Percentiles rank a stretch among this genome's conserved stretches.
These are phyloP conservation scores for Ornithoptera priamus DNA, from an alignment of 2,888 invertebrate species.

Conservation along the genomic window DNA sequence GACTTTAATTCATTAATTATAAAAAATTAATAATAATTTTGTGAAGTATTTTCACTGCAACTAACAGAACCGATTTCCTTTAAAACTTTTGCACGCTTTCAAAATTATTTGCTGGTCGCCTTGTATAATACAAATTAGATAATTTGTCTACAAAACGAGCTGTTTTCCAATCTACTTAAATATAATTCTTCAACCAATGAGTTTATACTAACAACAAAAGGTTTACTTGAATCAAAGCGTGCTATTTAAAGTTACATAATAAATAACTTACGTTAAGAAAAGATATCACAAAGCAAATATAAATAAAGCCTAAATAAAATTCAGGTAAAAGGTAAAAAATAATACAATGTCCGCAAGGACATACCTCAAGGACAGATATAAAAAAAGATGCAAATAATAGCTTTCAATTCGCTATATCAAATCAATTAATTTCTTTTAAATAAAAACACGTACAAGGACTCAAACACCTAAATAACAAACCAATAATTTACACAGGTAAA, in stretches of 20 bases:
- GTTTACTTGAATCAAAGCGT: too few species aligned
- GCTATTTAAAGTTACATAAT: too few species aligned
- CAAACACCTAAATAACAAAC: neutral
- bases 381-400: neutral
- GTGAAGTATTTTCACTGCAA: neutral
- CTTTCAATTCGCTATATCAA: neutral
- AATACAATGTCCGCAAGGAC: neutral
- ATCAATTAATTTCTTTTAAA: neutral
- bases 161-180: neutral
- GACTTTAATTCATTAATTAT: neutral
- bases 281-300: neutral
- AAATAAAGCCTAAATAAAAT: neutral
- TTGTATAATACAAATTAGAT: neutral
- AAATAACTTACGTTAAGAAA: neutral
- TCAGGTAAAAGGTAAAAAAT: neutral
- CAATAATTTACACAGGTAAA: neutral
- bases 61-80: neutral
- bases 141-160: neutral
- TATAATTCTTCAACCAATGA: neutral
- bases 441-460: neutral
- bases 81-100: slow-evolving; percentile 5
- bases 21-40: neutral
- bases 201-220: too few species aligned
- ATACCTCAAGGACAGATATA: neutral
- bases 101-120: neutral